A percentile compares a stretch with the other conserved stretches of the same genome.
Evolutionary conservation across 2,888 invertebrate species (phyloP).

Genomic region (Gibbula magus): DNA sequence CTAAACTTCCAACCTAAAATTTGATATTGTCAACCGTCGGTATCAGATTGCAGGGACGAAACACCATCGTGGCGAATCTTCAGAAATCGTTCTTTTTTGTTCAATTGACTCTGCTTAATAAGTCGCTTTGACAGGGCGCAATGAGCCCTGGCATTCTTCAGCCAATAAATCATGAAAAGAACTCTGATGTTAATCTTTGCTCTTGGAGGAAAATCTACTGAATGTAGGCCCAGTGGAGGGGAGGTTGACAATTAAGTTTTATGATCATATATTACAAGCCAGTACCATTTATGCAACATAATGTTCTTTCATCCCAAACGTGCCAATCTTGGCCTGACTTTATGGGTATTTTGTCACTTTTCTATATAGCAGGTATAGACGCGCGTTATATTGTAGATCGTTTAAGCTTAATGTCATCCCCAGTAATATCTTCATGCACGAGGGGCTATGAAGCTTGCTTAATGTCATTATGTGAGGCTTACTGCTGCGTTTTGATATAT

Average conservation of each 20-base stretch:
- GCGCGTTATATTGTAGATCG: not conserved
- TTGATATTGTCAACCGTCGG: not conserved
- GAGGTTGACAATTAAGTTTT: not conserved
- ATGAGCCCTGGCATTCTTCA: not conserved
- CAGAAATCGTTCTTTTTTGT: constrained; percentile 2
- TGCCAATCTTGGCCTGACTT: not conserved
- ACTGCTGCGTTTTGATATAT: too few species aligned
- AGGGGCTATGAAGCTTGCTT: not conserved
- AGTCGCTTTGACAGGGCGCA: not conserved
- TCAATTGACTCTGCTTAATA: constrained; percentile 2
- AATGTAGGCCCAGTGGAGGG: not conserved
- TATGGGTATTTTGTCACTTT: not conserved
- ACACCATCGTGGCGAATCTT: constrained; percentile 8
- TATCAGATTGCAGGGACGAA: not conserved
- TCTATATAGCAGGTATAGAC: not conserved
- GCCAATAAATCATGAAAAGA: not conserved
- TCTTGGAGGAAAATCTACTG: constrained; percentile 1
- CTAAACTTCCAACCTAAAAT: not conserved
- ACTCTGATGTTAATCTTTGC: not conserved
- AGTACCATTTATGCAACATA: not conserved
- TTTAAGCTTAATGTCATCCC: not conserved
- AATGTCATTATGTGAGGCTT: too few species aligned
- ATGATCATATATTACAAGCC: not conserved
- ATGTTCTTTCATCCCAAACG: not conserved
- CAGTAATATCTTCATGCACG: not conserved